phyloP scores from a whole-genome alignment of 1,140 invertebrate genomes.

The Tetraneura akinire region DNA sequence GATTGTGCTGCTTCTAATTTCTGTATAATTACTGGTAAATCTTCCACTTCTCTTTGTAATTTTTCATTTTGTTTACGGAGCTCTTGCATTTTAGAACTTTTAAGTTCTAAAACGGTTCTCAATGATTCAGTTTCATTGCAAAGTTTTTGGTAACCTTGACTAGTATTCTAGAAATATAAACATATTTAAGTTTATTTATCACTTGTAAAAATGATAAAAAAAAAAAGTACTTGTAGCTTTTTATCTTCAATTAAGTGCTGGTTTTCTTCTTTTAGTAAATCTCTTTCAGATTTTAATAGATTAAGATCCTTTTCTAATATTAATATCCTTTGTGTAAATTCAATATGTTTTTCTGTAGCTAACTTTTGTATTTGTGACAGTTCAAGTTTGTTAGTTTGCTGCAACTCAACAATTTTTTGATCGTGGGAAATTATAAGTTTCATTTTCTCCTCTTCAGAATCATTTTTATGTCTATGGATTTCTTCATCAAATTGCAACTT shows the following conservation, averaged over 20 bases:
- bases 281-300: slow-evolving; percentile 6
- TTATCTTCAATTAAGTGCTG: neutral
- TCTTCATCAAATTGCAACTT: slow-evolving; percentile 52
- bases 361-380: neutral
- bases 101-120: slow-evolving; percentile 73
- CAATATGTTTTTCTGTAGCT: slow-evolving; percentile 1
- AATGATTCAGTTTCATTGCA: slow-evolving; percentile 72
- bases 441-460: slow-evolving; percentile 56
- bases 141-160: slow-evolving; percentile 59
- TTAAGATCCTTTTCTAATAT: slow-evolving; percentile 8
- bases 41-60: slow-evolving; percentile 62
- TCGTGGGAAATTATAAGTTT: slow-evolving; percentile 55
- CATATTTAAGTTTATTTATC: neutral
- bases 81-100: slow-evolving; percentile 71
- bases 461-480: slow-evolving; percentile 45
- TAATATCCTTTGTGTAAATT: neutral
- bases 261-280: slow-evolving; percentile 28
- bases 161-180: slow-evolving; percentile 58
- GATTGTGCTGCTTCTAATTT: slow-evolving; percentile 66
- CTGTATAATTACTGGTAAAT: slow-evolving; percentile 63
- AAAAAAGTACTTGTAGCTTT: slow-evolving; percentile 26
- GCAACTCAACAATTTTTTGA: slow-evolving; percentile 26
- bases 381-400: slow-evolving; percentile 30
- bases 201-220: neutral
- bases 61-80: slow-evolving; percentile 67